A percentile compares a stretch with the other conserved stretches of the same genome.
Evolutionary conservation across 2,888 invertebrate genomes (phyloP).

Genomic region (Phorcus lineatus): DNA sequence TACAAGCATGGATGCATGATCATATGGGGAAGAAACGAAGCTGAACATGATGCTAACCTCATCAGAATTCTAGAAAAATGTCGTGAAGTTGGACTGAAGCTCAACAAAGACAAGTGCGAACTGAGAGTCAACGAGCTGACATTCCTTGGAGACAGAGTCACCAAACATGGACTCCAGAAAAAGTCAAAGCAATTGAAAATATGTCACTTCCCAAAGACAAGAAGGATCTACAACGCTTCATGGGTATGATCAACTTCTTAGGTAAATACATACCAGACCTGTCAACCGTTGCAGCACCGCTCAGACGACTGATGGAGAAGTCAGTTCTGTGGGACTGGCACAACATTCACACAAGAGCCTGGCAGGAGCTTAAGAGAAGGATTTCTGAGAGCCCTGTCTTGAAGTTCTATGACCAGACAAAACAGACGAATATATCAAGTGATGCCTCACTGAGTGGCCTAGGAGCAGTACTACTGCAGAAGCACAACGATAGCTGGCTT

Average conservation of each 20-base stretch:
- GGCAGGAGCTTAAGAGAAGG: slow-evolving; percentile 5
- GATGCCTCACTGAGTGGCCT: slow-evolving; percentile 29
- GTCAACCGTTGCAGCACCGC: slow-evolving; percentile 17
- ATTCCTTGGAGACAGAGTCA: slow-evolving; percentile 27
- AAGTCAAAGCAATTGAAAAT: slow-evolving; percentile 29
- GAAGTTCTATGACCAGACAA: background rate
- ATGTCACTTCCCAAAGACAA: slow-evolving; percentile 30
- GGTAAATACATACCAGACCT: slow-evolving; percentile 30
- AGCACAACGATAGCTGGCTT: slow-evolving; percentile 23
- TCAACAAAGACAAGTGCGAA: background rate
- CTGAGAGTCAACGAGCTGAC: slow-evolving; percentile 25
- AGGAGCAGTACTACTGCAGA: slow-evolving; percentile 31
- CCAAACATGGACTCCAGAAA: slow-evolving; percentile 33
- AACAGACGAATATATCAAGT: slow-evolving; percentile 24
- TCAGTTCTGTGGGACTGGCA: background rate
- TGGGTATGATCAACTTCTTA: slow-evolving; percentile 37
- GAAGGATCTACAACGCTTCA: slow-evolving; percentile 36
- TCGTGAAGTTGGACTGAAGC: background rate
- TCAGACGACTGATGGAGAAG: slow-evolving; percentile 36
- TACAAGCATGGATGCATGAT: slow-evolving; percentile 12
- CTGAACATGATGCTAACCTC: background rate
- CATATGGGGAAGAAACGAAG: background rate
- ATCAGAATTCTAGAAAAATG: background rate
- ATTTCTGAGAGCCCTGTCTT: slow-evolving; percentile 17
- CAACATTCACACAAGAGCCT: background rate